Evolutionary conservation across 2,797 vertebrate species (phyloP), one percentile per base, ranked within the genome.

Genomic region (Aphelocoma californica): DNA sequence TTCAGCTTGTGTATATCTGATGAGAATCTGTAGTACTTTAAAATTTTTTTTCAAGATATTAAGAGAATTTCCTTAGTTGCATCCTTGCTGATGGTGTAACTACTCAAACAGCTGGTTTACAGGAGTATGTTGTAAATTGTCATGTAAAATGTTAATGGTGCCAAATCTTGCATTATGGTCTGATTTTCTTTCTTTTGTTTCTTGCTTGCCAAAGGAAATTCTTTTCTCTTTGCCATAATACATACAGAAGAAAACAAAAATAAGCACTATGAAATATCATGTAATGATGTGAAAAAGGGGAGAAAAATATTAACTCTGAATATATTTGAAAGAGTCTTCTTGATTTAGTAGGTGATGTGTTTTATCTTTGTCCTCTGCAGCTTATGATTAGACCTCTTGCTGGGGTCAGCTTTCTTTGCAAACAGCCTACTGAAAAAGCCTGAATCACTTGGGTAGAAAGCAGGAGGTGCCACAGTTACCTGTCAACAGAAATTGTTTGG

Each of bases 221-320:
- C 5, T 88, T 73, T 74, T 95, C 44, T 79, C 81, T 90, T 93
- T 93, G 71, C 13, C 7, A 14, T 84, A n/a, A n/a, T n/a, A n/a
- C n/a, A n/a, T n/a, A n/a, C 32, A 78, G 42, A 64, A 80, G 34
- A 81, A 83, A 75, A 88, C n/a, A 91, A 93, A 94, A 94, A 23
- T 51, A 67, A 91, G 38, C 77, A 24, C 34, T 24, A 20, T 86
- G 36, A 88, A 90, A 47, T 86, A 71, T 44, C 62, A 38, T 18
- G 16, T 81, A 69, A 66, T 32, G 40, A 66, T 54, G 25, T n/a
- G 36, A 77, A 81, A 77, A 93, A 44, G 19, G 31, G 51, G 32
- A 28, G 20, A 25, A 48, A 54, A 84, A 48, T 38, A 53, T 65
- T 57, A 81, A 69, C 45, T 42, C 66, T 66, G n/a, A 86, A 58